Evolutionary conservation across 2,888 invertebrate genomes (phyloP).

Genomic region (Phymatocera aterrima): DNA sequence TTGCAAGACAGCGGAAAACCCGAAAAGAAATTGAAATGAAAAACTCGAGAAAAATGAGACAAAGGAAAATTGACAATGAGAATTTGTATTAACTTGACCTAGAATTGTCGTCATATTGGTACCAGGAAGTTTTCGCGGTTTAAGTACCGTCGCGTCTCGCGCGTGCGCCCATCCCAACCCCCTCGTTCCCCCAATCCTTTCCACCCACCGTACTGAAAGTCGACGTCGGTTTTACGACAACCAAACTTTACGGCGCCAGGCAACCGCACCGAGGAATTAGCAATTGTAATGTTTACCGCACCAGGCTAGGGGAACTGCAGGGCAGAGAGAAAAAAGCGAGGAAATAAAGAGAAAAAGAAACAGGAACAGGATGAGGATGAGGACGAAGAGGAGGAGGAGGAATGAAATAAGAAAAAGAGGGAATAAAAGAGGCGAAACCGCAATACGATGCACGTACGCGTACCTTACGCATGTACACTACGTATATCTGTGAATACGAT

Average conservation of each 20-base stretch:
- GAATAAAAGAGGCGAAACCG: slow-evolving; percentile 18
- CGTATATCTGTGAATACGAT: not conserved
- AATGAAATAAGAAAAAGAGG: slow-evolving; percentile 43
- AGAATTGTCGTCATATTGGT: slow-evolving; percentile 55
- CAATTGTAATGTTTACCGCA: slow-evolving; percentile 68
- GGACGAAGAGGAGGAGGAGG: not conserved
- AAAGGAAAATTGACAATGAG: not conserved
- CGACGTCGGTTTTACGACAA: slow-evolving; percentile 70
- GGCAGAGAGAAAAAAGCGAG: slow-evolving; percentile 33
- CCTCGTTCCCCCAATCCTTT: not conserved
- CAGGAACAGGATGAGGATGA: not conserved
- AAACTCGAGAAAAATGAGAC: not conserved
- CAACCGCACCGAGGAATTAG: slow-evolving; percentile 70
- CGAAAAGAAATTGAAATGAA: not conserved
- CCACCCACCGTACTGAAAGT: slow-evolving; percentile 49
- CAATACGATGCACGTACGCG: not conserved
- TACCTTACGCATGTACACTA: not conserved
- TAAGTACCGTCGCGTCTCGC: slow-evolving; percentile 54
- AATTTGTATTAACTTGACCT: slow-evolving; percentile 69
- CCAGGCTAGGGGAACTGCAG: slow-evolving; percentile 44
- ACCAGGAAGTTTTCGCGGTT: slow-evolving; percentile 61
- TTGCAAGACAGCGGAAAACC: not conserved
- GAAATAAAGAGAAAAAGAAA: slow-evolving; percentile 38
- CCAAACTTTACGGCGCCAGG: slow-evolving; percentile 67
- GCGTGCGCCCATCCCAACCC: slow-evolving; percentile 1